phyloP scores from a whole-genome alignment of 1,140 invertebrate species.

The Calliopsis andreniformis region DNA sequence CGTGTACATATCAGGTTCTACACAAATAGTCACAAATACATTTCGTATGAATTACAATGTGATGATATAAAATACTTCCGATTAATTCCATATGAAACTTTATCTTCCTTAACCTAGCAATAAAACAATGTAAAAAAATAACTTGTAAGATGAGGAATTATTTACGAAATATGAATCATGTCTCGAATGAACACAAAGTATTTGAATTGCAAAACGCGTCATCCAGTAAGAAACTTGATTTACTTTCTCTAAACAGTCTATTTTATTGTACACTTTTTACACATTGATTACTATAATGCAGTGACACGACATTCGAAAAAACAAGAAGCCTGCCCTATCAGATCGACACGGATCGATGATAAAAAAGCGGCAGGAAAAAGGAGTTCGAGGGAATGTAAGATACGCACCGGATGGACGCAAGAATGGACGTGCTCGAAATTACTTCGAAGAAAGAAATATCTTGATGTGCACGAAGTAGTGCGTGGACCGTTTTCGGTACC shows the following conservation, averaged over 20 bases:
- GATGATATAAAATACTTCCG: too few relatives aligned
- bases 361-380: background rate
- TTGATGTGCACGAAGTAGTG: slow-evolving; percentile 29
- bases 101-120: too few relatives aligned
- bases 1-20: too few relatives aligned
- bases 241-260: background rate
- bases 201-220: slow-evolving; percentile 2
- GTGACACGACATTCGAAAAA: background rate
- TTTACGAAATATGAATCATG: too few relatives aligned
- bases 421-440: slow-evolving; percentile 28
- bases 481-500: slow-evolving; percentile 50
- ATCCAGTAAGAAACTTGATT: slow-evolving; percentile 16
- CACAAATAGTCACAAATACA: too few relatives aligned
- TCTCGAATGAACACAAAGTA: background rate
- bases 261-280: background rate
- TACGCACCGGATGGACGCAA: slow-evolving; percentile 36
- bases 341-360: background rate
- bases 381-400: background rate
- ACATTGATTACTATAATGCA: background rate
- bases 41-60: too few relatives aligned
- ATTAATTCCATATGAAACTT: too few relatives aligned
- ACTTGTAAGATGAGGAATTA: slow-evolving; percentile 13
- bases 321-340: too few relatives aligned
- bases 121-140: too few relatives aligned
- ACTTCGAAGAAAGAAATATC: background rate